Evolutionary conservation across 2,888 invertebrate genomes (phyloP).

Genomic region (Syrista parreyssii): DNA sequence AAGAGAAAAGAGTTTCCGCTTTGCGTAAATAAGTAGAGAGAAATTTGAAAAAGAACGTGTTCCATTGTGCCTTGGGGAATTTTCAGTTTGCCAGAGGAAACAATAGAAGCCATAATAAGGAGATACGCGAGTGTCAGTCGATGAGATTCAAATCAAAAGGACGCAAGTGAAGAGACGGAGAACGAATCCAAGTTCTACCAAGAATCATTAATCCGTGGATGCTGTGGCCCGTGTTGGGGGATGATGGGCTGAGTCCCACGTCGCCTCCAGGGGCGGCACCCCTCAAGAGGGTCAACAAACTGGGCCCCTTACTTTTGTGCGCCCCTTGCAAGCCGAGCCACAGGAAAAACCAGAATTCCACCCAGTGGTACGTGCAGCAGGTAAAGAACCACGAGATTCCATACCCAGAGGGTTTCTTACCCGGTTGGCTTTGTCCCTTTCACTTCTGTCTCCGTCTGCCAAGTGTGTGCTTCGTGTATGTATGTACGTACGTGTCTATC

Average conservation of each 20-base stretch:
- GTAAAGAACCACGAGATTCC: slow-evolving; percentile 42
- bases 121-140: neutral
- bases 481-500: neutral
- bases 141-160: neutral
- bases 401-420: neutral
- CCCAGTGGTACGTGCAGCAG: slow-evolving; percentile 66
- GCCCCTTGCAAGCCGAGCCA: slow-evolving; percentile 60
- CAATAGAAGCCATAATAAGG: neutral
- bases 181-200: neutral
- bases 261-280: slow-evolving; percentile 46
- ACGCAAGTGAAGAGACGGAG: neutral
- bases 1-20: neutral
- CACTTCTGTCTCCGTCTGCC: neutral
- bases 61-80: neutral
- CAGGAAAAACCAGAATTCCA: slow-evolving; percentile 59
- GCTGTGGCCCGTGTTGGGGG: slow-evolving; percentile 64
- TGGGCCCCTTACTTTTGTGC: slow-evolving; percentile 61
- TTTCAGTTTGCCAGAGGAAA: neutral
- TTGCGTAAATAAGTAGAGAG: neutral
- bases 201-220: slow-evolving; percentile 52
- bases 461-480: neutral
- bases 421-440: neutral
- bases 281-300: slow-evolving; percentile 49
- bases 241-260: slow-evolving; percentile 63
- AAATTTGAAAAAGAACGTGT: neutral